Evolutionary conservation across 2,113 vertebrate genomes (phyloP).

Genomic region (Sebastes fasciatus): DNA sequence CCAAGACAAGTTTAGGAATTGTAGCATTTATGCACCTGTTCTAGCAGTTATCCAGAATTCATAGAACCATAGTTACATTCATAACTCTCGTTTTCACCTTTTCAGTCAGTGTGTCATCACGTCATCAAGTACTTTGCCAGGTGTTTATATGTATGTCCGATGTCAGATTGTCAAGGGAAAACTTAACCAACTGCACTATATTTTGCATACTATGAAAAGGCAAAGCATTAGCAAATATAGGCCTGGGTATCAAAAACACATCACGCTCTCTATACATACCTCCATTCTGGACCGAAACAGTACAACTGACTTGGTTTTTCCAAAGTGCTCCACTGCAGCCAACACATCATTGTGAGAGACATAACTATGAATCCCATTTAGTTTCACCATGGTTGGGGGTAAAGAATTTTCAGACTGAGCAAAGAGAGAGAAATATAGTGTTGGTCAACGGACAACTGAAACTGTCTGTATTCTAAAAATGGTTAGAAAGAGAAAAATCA

Average conservation of each 20-base stretch:
- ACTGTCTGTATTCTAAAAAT: background rate
- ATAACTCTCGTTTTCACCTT: no score
- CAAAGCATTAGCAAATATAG: background rate
- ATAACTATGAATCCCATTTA: background rate
- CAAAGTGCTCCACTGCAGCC: slow-evolving; percentile 14
- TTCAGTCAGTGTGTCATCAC: no score
- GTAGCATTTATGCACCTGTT: background rate
- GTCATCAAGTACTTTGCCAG: no score
- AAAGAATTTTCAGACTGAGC: slow-evolving; percentile 7
- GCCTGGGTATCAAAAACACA: background rate
- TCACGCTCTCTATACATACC: slow-evolving; percentile 35
- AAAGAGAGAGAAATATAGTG: background rate
- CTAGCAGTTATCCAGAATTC: no score
- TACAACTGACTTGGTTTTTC: slow-evolving; percentile 60
- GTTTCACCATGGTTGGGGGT: slow-evolving; percentile 45
- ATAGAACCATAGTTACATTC: no score
- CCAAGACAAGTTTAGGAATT: no score
- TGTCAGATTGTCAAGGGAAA: no score
- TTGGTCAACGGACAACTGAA: background rate
- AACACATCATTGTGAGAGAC: slow-evolving; percentile 44
- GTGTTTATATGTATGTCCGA: no score
- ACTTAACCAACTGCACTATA: background rate
- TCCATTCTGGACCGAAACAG: slow-evolving; percentile 35
- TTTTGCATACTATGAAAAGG: background rate
- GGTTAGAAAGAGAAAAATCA: background rate